These are phyloP conservation scores for Peromyscus aztecus DNA, from an alignment of 2,797 vertebrate genomes.

Conservation along the genomic window DNA sequence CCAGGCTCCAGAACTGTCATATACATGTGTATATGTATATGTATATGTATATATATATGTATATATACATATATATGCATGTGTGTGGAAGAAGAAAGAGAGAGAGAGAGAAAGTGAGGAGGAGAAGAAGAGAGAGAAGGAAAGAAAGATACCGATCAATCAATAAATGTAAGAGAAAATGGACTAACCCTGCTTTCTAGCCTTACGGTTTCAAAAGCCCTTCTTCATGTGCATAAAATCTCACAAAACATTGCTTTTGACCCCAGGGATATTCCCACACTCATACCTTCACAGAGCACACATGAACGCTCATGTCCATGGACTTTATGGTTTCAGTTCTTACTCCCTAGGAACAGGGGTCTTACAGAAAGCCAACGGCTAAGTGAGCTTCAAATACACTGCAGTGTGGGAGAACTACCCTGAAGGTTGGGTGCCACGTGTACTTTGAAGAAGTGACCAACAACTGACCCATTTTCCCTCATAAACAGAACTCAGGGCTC, in stretches of 20 bases:
- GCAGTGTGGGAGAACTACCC: not conserved
- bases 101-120: too few relatives aligned
- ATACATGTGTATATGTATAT: too few relatives aligned
- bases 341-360: not conserved
- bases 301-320: not conserved
- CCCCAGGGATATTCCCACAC: not conserved
- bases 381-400: not conserved
- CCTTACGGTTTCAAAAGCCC: not conserved
- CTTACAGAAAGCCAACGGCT: not conserved
- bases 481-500: not conserved
- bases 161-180: not conserved
- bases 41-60: too few relatives aligned
- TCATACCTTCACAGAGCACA: not conserved
- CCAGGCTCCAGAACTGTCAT: not conserved
- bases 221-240: conserved; percentile 8
- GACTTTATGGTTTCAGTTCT: not conserved
- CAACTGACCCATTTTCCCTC: not conserved
- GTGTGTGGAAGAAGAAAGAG: too few relatives aligned
- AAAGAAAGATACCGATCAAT: not conserved
- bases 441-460: not conserved
- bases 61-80: too few relatives aligned
- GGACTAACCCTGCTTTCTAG: not conserved
- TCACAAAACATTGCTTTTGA: not conserved
- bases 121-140: not conserved
- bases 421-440: not conserved